Percentiles rank a stretch among this genome's conserved stretches.
phyloP scores from a whole-genome alignment of 2,113 vertebrate genomes.

The Triplophysa dalaica region DNA sequence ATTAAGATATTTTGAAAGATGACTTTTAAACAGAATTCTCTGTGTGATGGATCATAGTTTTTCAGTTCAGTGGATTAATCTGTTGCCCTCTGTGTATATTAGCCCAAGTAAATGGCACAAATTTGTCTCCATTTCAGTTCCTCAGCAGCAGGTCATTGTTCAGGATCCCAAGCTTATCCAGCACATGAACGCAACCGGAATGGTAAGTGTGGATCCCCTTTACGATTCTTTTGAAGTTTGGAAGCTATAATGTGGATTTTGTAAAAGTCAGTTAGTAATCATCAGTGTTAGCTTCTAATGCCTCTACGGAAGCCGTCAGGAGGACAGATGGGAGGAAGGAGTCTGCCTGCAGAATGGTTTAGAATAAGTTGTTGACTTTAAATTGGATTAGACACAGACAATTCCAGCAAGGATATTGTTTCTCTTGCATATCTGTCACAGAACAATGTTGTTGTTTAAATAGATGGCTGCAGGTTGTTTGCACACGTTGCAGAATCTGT shows the following conservation, averaged over 20 bases:
- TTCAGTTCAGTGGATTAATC: not conserved
- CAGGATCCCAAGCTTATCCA: constrained; percentile 92
- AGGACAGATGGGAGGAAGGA: not conserved
- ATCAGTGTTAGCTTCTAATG: not conserved
- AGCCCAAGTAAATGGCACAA: not conserved
- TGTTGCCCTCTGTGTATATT: not conserved
- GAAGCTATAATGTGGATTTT: not conserved
- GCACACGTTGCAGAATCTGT: too few relatives aligned
- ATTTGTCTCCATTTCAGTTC: constrained; percentile 68
- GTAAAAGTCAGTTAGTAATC: not conserved
- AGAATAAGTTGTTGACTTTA: not conserved
- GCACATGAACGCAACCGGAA: constrained; percentile 91
- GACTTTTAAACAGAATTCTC: too few relatives aligned
- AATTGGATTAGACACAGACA: constrained; percentile 15
- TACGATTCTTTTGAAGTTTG: not conserved
- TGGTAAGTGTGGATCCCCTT: constrained; percentile 78
- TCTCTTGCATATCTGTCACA: too few relatives aligned
- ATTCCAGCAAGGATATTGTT: not conserved
- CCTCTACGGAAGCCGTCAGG: not conserved
- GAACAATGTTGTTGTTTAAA: too few relatives aligned
- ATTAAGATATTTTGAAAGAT: too few relatives aligned
- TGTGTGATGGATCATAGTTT: not conserved
- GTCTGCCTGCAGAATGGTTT: constrained; percentile 6
- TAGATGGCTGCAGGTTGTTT: too few relatives aligned
- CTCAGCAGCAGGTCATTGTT: constrained; percentile 95